Conservation (phyloP, 1,140 invertebrate genomes). For the Metopolophium dirhodum region DNA sequence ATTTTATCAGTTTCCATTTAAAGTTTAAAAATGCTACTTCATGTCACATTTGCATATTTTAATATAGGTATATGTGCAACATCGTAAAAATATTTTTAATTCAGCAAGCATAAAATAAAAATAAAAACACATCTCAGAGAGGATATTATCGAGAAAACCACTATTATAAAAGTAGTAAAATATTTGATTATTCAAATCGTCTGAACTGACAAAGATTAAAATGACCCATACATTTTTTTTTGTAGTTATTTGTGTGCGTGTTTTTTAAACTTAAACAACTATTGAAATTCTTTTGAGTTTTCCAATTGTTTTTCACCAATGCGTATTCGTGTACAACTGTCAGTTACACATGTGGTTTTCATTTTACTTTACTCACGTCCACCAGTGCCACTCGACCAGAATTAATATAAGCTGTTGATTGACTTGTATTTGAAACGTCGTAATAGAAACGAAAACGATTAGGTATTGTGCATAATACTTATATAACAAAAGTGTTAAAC, state of each 20-base stretch:
- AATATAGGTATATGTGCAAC: not conserved
- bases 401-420: conserved; percentile 9
- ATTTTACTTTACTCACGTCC: not conserved
- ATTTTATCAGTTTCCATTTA: not conserved
- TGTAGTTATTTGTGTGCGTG: not conserved
- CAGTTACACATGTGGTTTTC: not conserved
- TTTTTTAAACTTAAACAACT: not conserved
- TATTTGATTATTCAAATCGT: not conserved
- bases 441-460: not conserved
- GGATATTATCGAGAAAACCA: not conserved
- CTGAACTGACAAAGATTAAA: not conserved
- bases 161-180: not conserved
- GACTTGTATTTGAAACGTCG: not conserved
- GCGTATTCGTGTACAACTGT: not conserved
- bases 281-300: not conserved
- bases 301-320: not conserved
- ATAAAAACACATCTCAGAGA: not conserved
- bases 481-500: not conserved
- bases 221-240: not conserved
- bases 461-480: conserved; percentile 4
- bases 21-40: not conserved
- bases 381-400: not conserved
- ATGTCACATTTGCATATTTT: not conserved
- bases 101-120: not conserved
- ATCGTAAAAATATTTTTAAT: not conserved